Conservation (phyloP, 2,888 invertebrate genomes). For the Exocentrus adspersus region DNA sequence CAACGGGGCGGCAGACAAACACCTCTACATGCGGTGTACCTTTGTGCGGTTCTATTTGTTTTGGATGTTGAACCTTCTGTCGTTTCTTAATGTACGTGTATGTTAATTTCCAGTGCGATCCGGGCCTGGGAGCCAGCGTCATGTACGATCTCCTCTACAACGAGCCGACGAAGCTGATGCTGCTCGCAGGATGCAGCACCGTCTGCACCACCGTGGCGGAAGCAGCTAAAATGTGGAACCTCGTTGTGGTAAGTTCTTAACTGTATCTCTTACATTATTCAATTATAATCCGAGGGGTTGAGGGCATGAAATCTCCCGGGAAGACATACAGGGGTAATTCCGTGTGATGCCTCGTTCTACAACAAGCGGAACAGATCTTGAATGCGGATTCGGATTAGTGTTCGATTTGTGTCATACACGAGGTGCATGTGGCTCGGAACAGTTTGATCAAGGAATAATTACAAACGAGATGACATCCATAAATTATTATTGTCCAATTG, state of each 20-base stretch:
- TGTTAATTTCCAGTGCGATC: constrained; percentile 85
- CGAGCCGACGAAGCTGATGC: constrained; percentile 91
- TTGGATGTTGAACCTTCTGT: constrained; percentile 25
- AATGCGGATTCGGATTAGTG: neutral
- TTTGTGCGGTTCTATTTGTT: constrained; percentile 13
- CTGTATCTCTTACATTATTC: constrained; percentile 17
- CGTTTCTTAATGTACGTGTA: constrained; percentile 47
- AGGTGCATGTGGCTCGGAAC: no score
- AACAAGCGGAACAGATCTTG: neutral
- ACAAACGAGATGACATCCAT: no score
- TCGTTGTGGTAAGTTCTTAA: constrained; percentile 88
- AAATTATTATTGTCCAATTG: no score
- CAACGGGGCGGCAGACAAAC: neutral
- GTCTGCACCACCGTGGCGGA: constrained; percentile 99
- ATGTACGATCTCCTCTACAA: constrained; percentile 99
- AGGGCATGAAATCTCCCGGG: neutral
- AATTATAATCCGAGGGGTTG: constrained; percentile 17
- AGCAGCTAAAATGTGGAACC: constrained; percentile 99
- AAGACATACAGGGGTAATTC: neutral
- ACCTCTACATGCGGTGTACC: neutral
- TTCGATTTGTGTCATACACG: neutral
- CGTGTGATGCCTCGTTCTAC: neutral
- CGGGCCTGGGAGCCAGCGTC: constrained; percentile 96
- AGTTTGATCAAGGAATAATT: no score
- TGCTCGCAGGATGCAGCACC: constrained; percentile 96